Percentiles rank a stretch among this genome's conserved stretches.
Conservation (phyloP, 1,140 invertebrate genomes). For the Adoxophyes honmai region DNA sequence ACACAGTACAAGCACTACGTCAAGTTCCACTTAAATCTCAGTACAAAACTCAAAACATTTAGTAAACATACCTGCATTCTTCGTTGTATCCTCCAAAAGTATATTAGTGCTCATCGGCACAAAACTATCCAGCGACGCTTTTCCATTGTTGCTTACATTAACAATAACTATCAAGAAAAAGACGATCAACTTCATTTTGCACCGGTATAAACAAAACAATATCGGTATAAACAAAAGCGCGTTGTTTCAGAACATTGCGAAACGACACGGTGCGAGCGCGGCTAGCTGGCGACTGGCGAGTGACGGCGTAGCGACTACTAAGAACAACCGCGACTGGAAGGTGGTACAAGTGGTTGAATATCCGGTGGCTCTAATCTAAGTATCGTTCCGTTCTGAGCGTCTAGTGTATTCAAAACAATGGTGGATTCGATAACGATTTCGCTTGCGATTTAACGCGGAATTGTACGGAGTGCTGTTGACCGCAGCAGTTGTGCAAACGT, state of each 20-base stretch:
- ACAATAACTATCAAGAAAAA: slow-evolving; percentile 50
- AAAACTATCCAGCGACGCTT: slow-evolving; percentile 60
- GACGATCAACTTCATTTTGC: slow-evolving; percentile 56
- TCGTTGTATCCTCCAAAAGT: slow-evolving; percentile 51
- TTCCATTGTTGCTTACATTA: slow-evolving; percentile 58
- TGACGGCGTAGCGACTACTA: not conserved
- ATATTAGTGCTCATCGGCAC: slow-evolving; percentile 38
- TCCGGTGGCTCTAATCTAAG: not conserved
- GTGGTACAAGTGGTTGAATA: not conserved
- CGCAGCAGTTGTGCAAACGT: no score
- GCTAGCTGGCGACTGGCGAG: not conserved
- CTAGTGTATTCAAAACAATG: no score
- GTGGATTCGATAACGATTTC: no score
- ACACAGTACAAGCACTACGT: no score
- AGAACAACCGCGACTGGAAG: no score
- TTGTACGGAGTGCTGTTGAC: no score
- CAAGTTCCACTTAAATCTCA: not conserved
- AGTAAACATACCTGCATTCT: slow-evolving; percentile 43
- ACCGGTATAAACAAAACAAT: not conserved
- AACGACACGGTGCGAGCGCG: not conserved
- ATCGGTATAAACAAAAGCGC: not conserved
- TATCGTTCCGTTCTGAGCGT: slow-evolving; percentile 1
- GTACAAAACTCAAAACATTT: not conserved
- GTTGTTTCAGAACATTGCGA: not conserved
- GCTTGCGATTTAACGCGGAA: no score